Evolutionary conservation across 35 echinoderm and acorn worm species (phyloP).

Genomic region (Chiridota heheva): DNA sequence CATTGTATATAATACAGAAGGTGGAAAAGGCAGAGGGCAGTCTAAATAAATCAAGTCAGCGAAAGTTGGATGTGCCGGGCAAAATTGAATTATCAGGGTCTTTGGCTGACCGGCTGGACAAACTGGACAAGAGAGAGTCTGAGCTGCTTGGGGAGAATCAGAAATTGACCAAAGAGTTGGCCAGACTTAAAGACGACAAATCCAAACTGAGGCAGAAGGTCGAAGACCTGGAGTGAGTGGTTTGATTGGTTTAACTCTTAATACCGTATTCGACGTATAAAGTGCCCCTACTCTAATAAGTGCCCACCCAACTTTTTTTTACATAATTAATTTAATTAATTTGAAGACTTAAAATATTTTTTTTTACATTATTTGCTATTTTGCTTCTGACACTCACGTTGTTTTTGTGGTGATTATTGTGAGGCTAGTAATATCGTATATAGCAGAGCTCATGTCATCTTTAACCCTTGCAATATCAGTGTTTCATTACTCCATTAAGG

Average conservation of each 20-base stretch:
- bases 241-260: background rate
- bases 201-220: conserved; percentile 86
- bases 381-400: background rate
- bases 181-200: conserved; percentile 82
- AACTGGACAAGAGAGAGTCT: conserved; percentile 80
- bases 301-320: background rate
- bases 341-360: no score
- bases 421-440: no score
- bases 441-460: no score
- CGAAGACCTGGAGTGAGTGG: conserved; percentile 88
- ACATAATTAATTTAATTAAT: background rate
- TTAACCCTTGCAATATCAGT: no score
- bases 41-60: conserved; percentile 22
- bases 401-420: no score
- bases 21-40: conserved; percentile 70
- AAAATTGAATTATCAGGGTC: conserved; percentile 66
- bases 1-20: conserved; percentile 65
- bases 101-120: conserved; percentile 73
- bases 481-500: no score
- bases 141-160: conserved; percentile 70
- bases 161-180: conserved; percentile 63
- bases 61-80: conserved; percentile 53
- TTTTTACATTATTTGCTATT: background rate
- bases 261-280: no score
- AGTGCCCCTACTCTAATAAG: no score